These are phyloP conservation scores for Diadumene lineata DNA, from an alignment of 92 coral and sea anemone species.

Conservation along the genomic window DNA sequence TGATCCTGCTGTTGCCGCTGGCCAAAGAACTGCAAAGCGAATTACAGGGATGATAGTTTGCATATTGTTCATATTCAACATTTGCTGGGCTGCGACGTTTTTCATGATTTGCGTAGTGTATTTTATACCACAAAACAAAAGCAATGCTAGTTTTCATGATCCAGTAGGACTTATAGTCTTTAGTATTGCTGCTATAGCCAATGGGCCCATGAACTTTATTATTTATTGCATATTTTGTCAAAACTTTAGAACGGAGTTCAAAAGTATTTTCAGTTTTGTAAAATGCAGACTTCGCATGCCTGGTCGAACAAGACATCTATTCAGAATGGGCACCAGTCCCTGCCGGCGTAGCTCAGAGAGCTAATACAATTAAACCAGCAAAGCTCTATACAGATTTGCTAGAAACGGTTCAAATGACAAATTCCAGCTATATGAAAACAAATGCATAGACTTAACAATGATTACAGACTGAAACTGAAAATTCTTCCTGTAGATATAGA, in stretches of 20 bases:
- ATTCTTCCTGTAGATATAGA: no score
- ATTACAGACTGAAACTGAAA: no score
- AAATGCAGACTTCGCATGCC: background rate
- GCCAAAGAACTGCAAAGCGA: conserved; percentile 7
- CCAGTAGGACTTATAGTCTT: background rate
- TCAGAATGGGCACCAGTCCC: no score
- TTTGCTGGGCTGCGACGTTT: conserved; percentile 29
- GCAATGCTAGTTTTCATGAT: background rate
- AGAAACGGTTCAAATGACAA: no score
- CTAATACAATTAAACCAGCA: no score
- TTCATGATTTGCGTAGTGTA: background rate
- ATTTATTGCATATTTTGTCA: conserved; percentile 1
- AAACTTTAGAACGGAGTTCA: background rate
- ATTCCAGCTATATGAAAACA: no score
- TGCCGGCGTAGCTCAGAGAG: no score
- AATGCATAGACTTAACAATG: no score
- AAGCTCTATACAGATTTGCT: no score
- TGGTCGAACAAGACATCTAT: background rate
- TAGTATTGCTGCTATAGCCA: background rate
- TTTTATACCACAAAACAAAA: background rate
- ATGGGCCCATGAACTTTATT: conserved; percentile 1
- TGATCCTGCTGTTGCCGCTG: background rate
- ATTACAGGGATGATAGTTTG: conserved; percentile 22
- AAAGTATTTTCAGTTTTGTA: background rate
- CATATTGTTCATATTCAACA: conserved; percentile 1